These are phyloP conservation scores for Pomatostomus ruficeps DNA, from an alignment of 2,113 vertebrate species.

Conservation along the genomic window DNA sequence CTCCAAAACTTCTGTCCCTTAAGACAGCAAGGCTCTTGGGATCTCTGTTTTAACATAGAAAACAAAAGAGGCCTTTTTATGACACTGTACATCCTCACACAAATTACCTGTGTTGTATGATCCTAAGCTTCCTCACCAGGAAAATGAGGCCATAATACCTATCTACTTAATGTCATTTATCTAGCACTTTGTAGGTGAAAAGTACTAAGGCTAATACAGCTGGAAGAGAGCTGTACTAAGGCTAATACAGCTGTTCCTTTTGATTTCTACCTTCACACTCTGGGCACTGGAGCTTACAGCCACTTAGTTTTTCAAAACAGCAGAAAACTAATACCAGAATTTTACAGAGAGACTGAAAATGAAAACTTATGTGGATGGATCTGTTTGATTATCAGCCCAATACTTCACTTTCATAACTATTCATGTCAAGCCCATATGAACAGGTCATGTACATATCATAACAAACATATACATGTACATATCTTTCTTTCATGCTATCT, in stretches of 20 bases:
- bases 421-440: neutral
- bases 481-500: neutral
- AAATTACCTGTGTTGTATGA: neutral
- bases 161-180: neutral
- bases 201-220: neutral
- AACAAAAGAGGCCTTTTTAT: neutral
- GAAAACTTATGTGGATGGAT: fast-evolving
- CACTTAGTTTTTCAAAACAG: neutral
- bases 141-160: neutral
- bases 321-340: neutral
- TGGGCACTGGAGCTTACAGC: neutral
- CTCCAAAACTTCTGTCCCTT: neutral
- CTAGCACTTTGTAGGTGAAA: neutral
- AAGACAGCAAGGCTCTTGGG: neutral
- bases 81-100: neutral
- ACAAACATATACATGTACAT: neutral
- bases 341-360: neutral
- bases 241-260: neutral
- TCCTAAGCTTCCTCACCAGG: neutral
- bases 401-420: neutral
- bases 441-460: neutral
- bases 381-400: neutral
- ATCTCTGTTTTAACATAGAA: neutral
- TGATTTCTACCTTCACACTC: neutral
- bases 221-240: neutral